A percentile compares a stretch with the other conserved stretches of the same genome.
phyloP scores from a whole-genome alignment of 2,113 vertebrate genomes.

The Craseonycteris thonglongyai region DNA sequence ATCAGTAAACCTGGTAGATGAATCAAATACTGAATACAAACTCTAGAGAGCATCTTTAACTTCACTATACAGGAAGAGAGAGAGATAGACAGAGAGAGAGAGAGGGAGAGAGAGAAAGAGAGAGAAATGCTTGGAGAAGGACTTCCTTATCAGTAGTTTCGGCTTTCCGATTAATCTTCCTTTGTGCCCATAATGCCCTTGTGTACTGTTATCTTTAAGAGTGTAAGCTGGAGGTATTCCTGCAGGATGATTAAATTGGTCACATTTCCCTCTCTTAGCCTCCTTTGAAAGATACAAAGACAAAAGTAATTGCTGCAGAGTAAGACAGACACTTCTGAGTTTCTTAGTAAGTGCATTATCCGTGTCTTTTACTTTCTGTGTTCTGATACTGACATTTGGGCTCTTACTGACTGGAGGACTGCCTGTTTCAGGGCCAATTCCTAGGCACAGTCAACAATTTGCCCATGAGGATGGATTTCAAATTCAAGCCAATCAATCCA shows the following conservation, averaged over 20 bases:
- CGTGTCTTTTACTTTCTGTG: neutral
- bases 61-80: neutral
- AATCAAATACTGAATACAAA: neutral
- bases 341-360: neutral
- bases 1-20: neutral
- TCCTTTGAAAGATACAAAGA: neutral
- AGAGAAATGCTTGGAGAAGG: neutral
- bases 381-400: neutral
- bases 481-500: neutral
- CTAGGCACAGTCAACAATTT: neutral
- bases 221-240: neutral
- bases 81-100: neutral
- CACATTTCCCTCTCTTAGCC: neutral
- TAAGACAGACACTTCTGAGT: neutral
- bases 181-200: neutral
- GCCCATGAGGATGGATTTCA: neutral
- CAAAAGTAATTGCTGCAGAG: neutral
- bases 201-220: neutral
- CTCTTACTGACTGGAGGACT: neutral
- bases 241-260: neutral
- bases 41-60: neutral
- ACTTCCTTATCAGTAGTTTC: neutral
- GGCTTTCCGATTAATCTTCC: neutral
- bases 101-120: neutral
- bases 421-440: neutral